Percentiles rank a stretch among this genome's conserved stretches.
These are phyloP conservation scores for Botia almorhae DNA, from an alignment of 2,797 vertebrate genomes.

Conservation along the genomic window DNA sequence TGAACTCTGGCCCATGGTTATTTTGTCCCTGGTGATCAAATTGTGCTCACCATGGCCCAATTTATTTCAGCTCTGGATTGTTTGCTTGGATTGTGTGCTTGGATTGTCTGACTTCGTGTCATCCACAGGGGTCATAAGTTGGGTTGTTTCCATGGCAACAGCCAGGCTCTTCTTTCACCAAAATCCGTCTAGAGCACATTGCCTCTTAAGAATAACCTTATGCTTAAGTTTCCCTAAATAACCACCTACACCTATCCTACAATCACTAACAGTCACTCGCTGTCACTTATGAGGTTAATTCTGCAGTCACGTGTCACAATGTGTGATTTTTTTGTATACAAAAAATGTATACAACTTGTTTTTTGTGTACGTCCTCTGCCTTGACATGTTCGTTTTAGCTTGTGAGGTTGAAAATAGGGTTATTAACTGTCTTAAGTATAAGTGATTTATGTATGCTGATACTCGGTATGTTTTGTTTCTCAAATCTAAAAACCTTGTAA, in stretches of 20 bases:
- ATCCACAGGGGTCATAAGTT: constrained; percentile 35
- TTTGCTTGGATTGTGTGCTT: constrained; percentile 13
- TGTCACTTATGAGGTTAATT: too few species aligned
- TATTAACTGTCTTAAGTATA: constrained; percentile 41
- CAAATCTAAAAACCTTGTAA: constrained; percentile 43
- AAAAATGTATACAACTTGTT: neutral
- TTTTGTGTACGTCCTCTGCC: neutral
- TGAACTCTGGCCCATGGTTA: constrained; percentile 26
- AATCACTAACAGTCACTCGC: neutral
- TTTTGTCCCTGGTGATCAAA: constrained; percentile 25
- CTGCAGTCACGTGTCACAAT: neutral
- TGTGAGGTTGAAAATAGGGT: constrained; percentile 20
- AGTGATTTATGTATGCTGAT: constrained; percentile 31
- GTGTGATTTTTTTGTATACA: too few species aligned
- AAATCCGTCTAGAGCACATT: constrained; percentile 68
- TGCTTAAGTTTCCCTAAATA: constrained; percentile 39
- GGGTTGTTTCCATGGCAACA: constrained; percentile 69
- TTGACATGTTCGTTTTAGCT: constrained; percentile 20
- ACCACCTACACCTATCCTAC: neutral
- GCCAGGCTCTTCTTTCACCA: constrained; percentile 58
- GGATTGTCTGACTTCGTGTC: neutral
- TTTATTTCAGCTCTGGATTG: constrained; percentile 25
- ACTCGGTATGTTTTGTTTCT: neutral
- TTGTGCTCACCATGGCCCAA: neutral
- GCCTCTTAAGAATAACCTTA: constrained; percentile 63